phyloP scores from a whole-genome alignment of 2,113 vertebrate genomes.

The Egretta garzetta region DNA sequence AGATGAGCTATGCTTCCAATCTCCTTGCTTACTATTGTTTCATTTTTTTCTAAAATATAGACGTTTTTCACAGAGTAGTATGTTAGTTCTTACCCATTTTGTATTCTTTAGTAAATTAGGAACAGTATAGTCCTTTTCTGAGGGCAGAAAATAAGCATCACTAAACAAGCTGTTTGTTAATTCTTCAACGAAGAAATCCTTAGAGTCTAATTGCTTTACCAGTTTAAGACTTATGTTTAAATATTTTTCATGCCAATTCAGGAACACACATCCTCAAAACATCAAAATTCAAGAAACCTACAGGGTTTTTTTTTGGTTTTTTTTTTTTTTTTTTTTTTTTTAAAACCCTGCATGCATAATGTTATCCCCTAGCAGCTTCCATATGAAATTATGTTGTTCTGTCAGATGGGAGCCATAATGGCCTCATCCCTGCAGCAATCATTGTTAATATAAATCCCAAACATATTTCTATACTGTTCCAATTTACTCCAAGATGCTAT shows the following conservation, averaged over 20 bases:
- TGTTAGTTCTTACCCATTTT: not conserved
- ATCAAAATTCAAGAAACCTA: slow-evolving; percentile 52
- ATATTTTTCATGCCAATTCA: slow-evolving; percentile 54
- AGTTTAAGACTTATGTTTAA: not conserved
- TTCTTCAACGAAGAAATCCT: slow-evolving; percentile 5
- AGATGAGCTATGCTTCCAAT: not conserved
- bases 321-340: not conserved
- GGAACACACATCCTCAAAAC: slow-evolving; percentile 4
- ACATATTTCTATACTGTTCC: slow-evolving; percentile 76
- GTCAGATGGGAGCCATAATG: slow-evolving; percentile 87
- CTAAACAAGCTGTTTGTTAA: not conserved
- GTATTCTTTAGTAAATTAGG: not conserved
- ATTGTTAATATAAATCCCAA: slow-evolving; percentile 89
- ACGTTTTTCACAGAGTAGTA: not conserved
- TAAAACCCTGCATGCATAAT: slow-evolving; percentile 67
- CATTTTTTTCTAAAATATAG: not conserved
- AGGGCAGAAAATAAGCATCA: not conserved
- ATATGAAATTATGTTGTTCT: slow-evolving; percentile 76
- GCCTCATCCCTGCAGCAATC: slow-evolving; percentile 91
- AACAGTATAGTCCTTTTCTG: not conserved
- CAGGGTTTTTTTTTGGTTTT: not conserved
- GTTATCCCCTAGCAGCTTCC: slow-evolving; percentile 58
- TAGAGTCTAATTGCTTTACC: not conserved
- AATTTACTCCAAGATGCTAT: slow-evolving; percentile 81
- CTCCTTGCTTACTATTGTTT: not conserved